A percentile compares a stretch with the other conserved stretches of the same genome.
These are phyloP conservation scores for Vesta saturnalis DNA, from an alignment of 2,888 invertebrate species.

Conservation along the genomic window DNA sequence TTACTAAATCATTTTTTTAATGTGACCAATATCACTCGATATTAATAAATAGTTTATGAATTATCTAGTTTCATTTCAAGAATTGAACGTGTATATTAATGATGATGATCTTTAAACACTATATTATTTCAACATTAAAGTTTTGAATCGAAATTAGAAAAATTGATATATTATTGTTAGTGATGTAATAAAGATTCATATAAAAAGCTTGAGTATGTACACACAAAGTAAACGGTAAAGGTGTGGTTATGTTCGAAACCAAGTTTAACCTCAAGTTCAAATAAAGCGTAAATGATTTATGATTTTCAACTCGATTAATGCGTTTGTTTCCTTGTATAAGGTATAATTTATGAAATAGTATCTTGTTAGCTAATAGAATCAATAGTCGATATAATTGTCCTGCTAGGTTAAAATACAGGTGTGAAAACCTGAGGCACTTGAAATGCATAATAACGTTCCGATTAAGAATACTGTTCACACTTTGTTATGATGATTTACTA, in stretches of 20 bases:
- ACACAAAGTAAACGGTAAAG: no score
- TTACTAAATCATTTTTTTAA: no score
- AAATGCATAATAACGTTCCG: conserved; percentile 29
- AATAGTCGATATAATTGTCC: conserved; percentile 36
- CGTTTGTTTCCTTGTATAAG: conserved; percentile 30
- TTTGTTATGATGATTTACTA: conserved; percentile 30
- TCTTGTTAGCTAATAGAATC: conserved; percentile 35
- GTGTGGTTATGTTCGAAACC: conserved; percentile 44
- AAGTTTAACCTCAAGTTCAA: conserved; percentile 21
- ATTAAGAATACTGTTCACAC: conserved; percentile 34
- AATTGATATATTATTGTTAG: no score
- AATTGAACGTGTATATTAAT: no score
- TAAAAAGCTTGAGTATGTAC: no score
- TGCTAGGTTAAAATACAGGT: conserved; percentile 31
- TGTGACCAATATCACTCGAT: no score
- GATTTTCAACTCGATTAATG: conserved; percentile 31
- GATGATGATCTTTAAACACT: no score
- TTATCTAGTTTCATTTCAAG: no score
- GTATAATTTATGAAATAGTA: conserved; percentile 35
- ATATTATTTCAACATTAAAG: no score
- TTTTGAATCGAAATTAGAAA: no score
- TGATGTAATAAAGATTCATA: no score
- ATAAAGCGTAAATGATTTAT: conserved; percentile 34
- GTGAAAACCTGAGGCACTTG: conserved; percentile 34
- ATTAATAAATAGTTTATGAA: no score